Percentiles rank a stretch among this genome's conserved stretches.
Conservation (phyloP, 2,888 invertebrate species). For the Lithophane socia region DNA sequence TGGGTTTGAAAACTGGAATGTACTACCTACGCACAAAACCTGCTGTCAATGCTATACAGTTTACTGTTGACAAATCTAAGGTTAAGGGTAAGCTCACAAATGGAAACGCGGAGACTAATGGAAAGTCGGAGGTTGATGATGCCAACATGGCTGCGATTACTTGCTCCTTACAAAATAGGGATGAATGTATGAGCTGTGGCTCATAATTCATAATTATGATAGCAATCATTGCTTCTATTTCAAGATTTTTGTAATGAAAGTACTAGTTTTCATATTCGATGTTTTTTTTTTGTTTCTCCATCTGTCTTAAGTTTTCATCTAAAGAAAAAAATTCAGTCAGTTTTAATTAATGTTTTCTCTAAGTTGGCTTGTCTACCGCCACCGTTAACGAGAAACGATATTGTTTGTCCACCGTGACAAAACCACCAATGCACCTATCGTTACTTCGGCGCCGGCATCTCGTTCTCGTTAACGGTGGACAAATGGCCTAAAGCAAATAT, state of each 20-base stretch:
- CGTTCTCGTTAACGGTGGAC: too few species aligned
- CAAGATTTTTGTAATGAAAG: not conserved
- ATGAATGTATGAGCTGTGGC: conserved; percentile 96
- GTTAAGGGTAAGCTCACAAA: conserved; percentile 73
- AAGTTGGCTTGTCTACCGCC: not conserved
- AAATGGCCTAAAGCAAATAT: not conserved
- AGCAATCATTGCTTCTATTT: not conserved
- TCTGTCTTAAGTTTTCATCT: not conserved
- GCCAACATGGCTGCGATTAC: conserved; percentile 94
- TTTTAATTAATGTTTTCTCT: not conserved
- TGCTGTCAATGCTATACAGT: conserved; percentile 98
- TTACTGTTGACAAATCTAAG: conserved; percentile 97
- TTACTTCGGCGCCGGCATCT: too few species aligned
- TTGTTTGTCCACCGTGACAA: too few species aligned
- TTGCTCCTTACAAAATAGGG: conserved; percentile 96
- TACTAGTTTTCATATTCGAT: not conserved
- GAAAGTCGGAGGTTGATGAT: conserved; percentile 79
- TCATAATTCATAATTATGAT: conserved; percentile 87
- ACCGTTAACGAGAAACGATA: too few species aligned
- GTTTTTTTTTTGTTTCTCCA: not conserved
- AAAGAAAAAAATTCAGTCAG: not conserved
- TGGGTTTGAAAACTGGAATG: conserved; percentile 99
- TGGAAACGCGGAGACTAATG: conserved; percentile 77
- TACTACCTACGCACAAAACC: conserved; percentile 99
- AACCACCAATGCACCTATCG: too few species aligned